Base-by-base conservation (phyloP, 2,797 vertebrate genomes). In the Luscinia luscinia region DNA sequence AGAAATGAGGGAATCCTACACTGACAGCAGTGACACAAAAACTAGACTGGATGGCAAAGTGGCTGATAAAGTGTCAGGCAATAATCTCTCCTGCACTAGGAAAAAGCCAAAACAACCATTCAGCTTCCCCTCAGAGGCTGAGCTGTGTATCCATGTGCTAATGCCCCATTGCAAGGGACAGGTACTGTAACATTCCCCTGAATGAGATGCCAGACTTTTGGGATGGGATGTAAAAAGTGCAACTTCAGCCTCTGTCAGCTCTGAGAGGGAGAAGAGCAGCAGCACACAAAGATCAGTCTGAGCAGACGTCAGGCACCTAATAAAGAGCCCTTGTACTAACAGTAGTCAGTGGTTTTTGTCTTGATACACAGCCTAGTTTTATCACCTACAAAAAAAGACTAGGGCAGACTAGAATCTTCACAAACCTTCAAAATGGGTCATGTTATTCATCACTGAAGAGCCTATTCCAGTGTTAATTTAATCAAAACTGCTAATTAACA, bases 401-500 rank as follows among this genome's bases (percentile, higher is more conserved):
- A 89, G 95, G 93, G 74, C 82, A 75, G 69, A 67, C 84, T 30
- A 66, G 61, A 96, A 89, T 81, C 96, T 96, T 95, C 91, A 94
- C 69, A 93, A 94, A 88, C 54, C 87, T 90, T 52, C 84, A 94
- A 98, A 98, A 92, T 97, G 89, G 98, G 97, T 97, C 97, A 97
- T 59, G 73, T 87, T 95, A 94, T 87, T 96, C 96, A 97, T 95
- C 96, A 95, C 91, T 75, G 89, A 93, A 90, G 46, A 82, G 43
- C 74, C 91, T 93, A 84, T 94, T 96, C 92, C 87, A 95, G 78
- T 78, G 90, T 96, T 94, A 95, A 96, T 96, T 97, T 97, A 97
- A 97, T 98, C 91, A 93, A 93, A 97, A 94, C 86, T 93, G 80
- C 96, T 97, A 97, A 98, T 98, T 97, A 97, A 87, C 64, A 40